phyloP scores from a whole-genome alignment of 2,797 vertebrate species.

The Picus viridis region DNA sequence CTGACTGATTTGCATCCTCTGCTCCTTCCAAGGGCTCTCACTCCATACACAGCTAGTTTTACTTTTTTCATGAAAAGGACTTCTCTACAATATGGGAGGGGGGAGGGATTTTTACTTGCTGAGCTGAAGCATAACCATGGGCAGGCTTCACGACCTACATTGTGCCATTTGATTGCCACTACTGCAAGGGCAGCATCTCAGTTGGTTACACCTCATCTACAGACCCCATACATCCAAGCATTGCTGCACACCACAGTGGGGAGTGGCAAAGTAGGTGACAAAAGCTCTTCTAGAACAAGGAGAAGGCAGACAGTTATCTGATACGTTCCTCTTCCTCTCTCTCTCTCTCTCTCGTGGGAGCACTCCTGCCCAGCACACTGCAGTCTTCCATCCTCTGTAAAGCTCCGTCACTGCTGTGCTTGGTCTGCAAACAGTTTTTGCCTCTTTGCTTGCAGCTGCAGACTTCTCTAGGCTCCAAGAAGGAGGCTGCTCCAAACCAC shows the following conservation, averaged over 20 bases:
- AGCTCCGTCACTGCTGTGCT: neutral
- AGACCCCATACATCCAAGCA: fast-evolving
- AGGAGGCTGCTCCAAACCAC: neutral
- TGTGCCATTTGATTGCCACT: neutral
- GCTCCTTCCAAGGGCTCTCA: neutral
- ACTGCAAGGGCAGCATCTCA: fast-evolving
- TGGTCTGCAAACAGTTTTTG: neutral
- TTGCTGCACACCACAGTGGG: neutral
- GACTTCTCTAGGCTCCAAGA: neutral
- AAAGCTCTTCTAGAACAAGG: neutral
- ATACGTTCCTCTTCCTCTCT: neutral
- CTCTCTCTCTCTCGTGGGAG: neutral
- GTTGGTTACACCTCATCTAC: neutral
- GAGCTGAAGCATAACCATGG: neutral
- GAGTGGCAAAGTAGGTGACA: neutral
- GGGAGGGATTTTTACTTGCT: neutral
- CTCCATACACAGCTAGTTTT: neutral
- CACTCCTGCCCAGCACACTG: neutral
- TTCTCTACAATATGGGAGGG: neutral
- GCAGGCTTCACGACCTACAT: neutral
- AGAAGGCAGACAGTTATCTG: neutral
- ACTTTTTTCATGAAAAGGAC: neutral
- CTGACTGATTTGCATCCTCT: neutral
- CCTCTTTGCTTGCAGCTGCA: neutral
- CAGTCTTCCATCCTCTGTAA: neutral